A percentile compares a stretch with the other conserved stretches of the same genome.
phyloP scores from a whole-genome alignment of 1,140 invertebrate genomes.

The Coenobita brevimanus region DNA sequence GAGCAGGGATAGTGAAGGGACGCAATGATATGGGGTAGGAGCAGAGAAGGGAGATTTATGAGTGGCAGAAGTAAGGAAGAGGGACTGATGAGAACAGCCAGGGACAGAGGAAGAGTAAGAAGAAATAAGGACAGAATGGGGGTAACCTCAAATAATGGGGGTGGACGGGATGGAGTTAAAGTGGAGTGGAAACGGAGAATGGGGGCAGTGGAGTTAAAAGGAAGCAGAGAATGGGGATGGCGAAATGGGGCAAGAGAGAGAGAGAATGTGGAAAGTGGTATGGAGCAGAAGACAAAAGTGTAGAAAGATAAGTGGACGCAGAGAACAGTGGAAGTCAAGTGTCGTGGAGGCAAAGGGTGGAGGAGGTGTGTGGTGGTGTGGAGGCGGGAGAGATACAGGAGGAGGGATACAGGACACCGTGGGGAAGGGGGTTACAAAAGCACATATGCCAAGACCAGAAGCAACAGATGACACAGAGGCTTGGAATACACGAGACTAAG shows the following conservation, averaged over 20 bases:
- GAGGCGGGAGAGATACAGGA: constrained; percentile 8
- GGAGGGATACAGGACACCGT: neutral
- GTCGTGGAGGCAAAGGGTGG: too few relatives aligned
- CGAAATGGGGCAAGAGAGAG: neutral
- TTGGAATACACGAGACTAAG: too few relatives aligned
- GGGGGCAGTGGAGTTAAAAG: neutral
- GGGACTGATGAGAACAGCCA: too few relatives aligned
- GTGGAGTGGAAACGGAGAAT: neutral
- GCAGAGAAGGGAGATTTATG: too few relatives aligned
- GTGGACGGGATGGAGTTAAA: neutral
- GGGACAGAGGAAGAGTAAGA: too few relatives aligned
- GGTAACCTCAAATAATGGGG: neutral
- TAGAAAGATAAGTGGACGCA: too few relatives aligned
- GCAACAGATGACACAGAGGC: too few relatives aligned
- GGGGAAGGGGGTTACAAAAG: neutral
- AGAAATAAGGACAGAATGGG: neutral
- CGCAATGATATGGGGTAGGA: too few relatives aligned
- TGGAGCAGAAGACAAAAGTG: too few relatives aligned
- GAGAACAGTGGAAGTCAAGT: too few relatives aligned
- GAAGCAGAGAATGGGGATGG: neutral
- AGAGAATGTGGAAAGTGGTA: neutral
- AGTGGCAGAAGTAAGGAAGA: too few relatives aligned
- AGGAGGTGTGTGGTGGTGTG: neutral
- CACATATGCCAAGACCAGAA: neutral
- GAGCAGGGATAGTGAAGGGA: too few relatives aligned